Base-by-base conservation (phyloP, 2,888 invertebrate species). In the Tipula helvola region DNA sequence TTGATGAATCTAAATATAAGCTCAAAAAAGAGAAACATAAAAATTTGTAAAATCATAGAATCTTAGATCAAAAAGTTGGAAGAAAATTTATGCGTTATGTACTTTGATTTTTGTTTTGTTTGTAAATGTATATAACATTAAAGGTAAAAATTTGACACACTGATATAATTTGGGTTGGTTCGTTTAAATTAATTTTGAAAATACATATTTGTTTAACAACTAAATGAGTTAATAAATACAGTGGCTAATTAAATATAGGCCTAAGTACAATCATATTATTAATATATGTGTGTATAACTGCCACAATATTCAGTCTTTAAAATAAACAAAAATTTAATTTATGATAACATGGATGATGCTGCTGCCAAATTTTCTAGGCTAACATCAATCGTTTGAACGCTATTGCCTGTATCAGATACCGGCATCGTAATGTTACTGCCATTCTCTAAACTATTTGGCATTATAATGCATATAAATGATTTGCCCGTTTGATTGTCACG, bases 391-490 rank as follows among this genome's bases (percentile, higher is more conserved):
- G 90, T 91, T 39, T 90, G 90, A 39, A 92, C 91, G 3, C 90
- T 90, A 89, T 92, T 91, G 10, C 90, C 90, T 10, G 90, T 89
- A 87, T 92, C 91, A 2, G 91, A 90, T 42, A 91, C 90, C 16
- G 91, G 91, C 87, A 92, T 88, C 87, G 90, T 90, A 5, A 91
- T 90, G 84, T 90, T 87, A 39, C 87, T 89, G 86, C 90, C 91
- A 52, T 89, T 90, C 86, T 91, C 91, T 86, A 90, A 89, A 85
- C 90, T 90, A 88, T 97, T 97, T 28, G 97, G 96, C 96, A 97
- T 97, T 88, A 97, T 97, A 88, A 97, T 95, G 91, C 97, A 97
- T 94, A 97, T 96, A 90, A 97, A 97, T 87, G 95, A 95, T 90
- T 95, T 95, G 2, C 97, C 97, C 47, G 95, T 96, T 52, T 93